Evolutionary conservation across 2,113 vertebrate species (phyloP).

Genomic region (Monopterus albus): DNA sequence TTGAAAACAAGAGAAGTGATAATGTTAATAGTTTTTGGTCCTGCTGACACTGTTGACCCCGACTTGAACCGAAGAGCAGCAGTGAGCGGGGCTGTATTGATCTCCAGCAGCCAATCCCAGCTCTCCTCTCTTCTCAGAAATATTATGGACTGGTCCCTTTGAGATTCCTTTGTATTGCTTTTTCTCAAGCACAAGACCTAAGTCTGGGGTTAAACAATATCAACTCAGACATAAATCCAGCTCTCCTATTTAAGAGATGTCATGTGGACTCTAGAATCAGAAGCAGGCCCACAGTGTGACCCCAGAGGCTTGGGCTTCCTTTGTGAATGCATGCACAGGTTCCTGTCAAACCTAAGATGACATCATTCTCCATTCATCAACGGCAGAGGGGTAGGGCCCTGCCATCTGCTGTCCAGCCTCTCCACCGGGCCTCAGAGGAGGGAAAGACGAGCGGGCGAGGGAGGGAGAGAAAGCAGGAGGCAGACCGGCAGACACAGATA

Average conservation of each 20-base stretch:
- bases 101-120: conserved; percentile 35
- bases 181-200: conserved; percentile 78
- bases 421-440: conserved; percentile 73
- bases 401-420: conserved; percentile 93
- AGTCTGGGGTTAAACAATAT: conserved; percentile 88
- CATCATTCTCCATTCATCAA: conserved; percentile 97
- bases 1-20: background rate
- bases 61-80: conserved; percentile 65
- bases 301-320: conserved; percentile 87
- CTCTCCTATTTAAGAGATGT: conserved; percentile 91
- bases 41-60: conserved; percentile 59
- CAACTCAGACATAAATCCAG: conserved; percentile 92
- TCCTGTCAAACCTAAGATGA: conserved; percentile 89
- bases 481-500: conserved; percentile 42
- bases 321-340: conserved; percentile 82
- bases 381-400: conserved; percentile 85
- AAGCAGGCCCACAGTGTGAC: conserved; percentile 86
- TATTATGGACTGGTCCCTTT: conserved; percentile 69
- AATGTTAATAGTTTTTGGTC: conserved; percentile 1
- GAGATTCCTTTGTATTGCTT: conserved; percentile 87
- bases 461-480: conserved; percentile 47
- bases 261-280: conserved; percentile 90
- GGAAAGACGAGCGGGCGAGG: conserved; percentile 46
- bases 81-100: conserved; percentile 40
- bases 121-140: conserved; percentile 63